phyloP scores from a whole-genome alignment of 2,797 vertebrate genomes.

The Tragelaphus oryx region DNA sequence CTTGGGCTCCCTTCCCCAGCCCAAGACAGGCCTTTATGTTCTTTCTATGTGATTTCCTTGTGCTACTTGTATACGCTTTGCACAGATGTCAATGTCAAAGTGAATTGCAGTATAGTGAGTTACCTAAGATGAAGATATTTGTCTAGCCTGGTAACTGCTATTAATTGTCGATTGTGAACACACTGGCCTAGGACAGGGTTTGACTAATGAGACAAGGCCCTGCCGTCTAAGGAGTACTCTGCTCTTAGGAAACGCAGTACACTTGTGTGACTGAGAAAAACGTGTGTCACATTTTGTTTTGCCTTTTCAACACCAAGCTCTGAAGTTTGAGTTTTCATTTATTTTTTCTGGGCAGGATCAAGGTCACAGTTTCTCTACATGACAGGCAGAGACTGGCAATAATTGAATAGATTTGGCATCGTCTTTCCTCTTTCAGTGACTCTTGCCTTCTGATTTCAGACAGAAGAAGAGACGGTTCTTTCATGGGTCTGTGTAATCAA shows the following conservation, averaged over 20 bases:
- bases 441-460: not conserved
- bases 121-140: not conserved
- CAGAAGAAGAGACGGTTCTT: conserved; percentile 4
- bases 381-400: not conserved
- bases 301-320: not conserved
- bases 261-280: not conserved
- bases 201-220: not conserved
- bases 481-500: not conserved
- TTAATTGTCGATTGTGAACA: not conserved
- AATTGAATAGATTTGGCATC: not conserved
- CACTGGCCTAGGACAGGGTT: not conserved
- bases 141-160: not conserved
- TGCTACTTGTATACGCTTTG: not conserved
- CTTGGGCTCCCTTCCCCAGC: not conserved
- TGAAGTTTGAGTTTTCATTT: conserved; percentile 8
- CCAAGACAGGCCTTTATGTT: not conserved
- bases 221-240: not conserved
- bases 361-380: not conserved
- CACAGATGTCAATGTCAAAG: not conserved
- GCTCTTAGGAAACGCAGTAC: not conserved
- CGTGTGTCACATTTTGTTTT: not conserved
- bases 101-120: not conserved
- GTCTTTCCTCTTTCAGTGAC: not conserved
- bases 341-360: not conserved
- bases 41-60: not conserved